Evolutionary conservation across 1,140 invertebrate genomes (phyloP), one percentile per base, ranked within the genome.

Genomic region (Agrypnia vestita): DNA sequence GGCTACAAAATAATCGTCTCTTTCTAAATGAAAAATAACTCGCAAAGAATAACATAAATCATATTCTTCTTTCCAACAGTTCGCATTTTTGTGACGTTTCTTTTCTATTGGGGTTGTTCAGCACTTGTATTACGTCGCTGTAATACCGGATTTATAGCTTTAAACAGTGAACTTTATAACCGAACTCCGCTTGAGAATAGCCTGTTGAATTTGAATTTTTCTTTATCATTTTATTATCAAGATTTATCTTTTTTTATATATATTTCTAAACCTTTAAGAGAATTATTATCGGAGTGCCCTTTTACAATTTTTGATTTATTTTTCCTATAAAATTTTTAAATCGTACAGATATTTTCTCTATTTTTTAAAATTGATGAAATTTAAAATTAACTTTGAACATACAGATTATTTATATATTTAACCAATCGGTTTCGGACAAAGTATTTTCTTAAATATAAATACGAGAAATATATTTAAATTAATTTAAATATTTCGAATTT

Each of bases 141-240:
- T 73, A 73, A 73, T 73, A 73, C 69, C 9, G 47, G 69, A 73
- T 73, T 73, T 73, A 73, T 73, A 73, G 69, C 69, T 73, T 73
- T 73, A 69, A 69, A 69, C 44, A 69, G 64, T 69, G 64, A 69
- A 69, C 64, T 69, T 69, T 69, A 69, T 69, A 69, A 69, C 64
- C 17, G 64, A 69, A 69, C 64, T 1, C 44, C 64, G 64, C 64
- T 69, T 47, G 64, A 69, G 64, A 69, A 69, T 46, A 69, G 64
- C 64, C 64, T 69, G 64, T 69, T 69, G 64, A 69, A 69, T 69
- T 69, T 69, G 64, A 69, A 69, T 69, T 47, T 69, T 69, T 69
- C 43, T 11, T 46, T 44, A 13, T 1, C 35, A 21, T 69, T 69
- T 69, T 69, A 69, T 69, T 69, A 69, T 69, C 35, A 69, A 64